phyloP scores from a whole-genome alignment of 2,113 vertebrate genomes.

The Alethe diademata region DNA sequence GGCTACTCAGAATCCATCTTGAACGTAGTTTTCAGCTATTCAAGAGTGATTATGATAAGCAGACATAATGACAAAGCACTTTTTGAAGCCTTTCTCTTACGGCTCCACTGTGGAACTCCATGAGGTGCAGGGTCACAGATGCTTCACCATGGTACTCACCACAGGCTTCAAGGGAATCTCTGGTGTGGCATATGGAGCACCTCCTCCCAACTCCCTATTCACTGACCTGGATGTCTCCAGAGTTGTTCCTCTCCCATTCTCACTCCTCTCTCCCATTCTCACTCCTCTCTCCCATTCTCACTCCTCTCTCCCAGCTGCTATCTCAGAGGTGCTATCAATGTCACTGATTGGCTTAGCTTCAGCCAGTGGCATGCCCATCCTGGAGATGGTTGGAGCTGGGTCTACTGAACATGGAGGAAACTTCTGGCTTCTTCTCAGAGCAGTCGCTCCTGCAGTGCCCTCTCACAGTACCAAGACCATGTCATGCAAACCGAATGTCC shows the following conservation, averaged over 20 bases:
- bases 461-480: background rate
- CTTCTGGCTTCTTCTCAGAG: background rate
- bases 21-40: too few relatives aligned
- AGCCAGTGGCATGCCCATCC: rapidly evolving
- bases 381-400: background rate
- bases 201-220: background rate
- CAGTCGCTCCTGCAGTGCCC: background rate
- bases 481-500: background rate
- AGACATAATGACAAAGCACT: background rate
- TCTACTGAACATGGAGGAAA: background rate
- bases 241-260: background rate
- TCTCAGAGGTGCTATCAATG: rapidly evolving
- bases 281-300: background rate
- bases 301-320: too few relatives aligned
- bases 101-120: background rate
- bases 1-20: too few relatives aligned
- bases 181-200: rapidly evolving
- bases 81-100: background rate
- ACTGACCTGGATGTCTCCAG: background rate
- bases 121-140: background rate
- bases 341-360: background rate
- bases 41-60: background rate
- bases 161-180: background rate
- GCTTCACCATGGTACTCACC: background rate
- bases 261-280: background rate